Evolutionary conservation across 2,113 vertebrate genomes (phyloP).

Genomic region (Thamnaconus septentrionalis): DNA sequence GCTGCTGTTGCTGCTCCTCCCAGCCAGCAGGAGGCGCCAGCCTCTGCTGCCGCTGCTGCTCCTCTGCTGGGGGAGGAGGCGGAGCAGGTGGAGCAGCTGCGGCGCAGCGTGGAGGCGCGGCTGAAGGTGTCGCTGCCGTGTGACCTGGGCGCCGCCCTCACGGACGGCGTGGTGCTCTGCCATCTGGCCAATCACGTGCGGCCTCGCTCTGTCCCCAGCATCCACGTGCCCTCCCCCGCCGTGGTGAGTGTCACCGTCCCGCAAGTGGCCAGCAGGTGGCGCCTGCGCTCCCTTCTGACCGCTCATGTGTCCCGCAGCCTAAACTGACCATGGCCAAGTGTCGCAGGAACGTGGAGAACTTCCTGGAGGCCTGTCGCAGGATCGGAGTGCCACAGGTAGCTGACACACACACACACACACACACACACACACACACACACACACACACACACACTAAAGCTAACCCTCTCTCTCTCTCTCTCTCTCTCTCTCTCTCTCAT

Average conservation of each 20-base stretch:
- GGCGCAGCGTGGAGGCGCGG: slow-evolving; percentile 84
- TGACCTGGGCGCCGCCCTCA: slow-evolving; percentile 91
- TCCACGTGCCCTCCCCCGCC: slow-evolving; percentile 96
- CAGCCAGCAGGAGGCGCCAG: slow-evolving; percentile 32
- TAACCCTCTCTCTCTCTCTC: background rate
- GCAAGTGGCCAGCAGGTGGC: background rate
- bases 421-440: no score
- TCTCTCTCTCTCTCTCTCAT: slow-evolving; percentile 37
- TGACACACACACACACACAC: background rate
- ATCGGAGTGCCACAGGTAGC: slow-evolving; percentile 96
- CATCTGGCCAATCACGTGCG: slow-evolving; percentile 96
- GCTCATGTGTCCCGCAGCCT: slow-evolving; percentile 76
- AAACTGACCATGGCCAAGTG: slow-evolving; percentile 99
- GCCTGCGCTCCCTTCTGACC: background rate
- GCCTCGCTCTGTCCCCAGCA: slow-evolving; percentile 94
- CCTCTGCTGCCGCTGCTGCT: slow-evolving; percentile 12
- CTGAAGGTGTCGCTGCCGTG: slow-evolving; percentile 90
- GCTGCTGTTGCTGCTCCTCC: slow-evolving; percentile 31
- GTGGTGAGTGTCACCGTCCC: slow-evolving; percentile 78
- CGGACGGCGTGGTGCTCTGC: slow-evolving; percentile 94
- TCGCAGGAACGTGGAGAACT: slow-evolving; percentile 96
- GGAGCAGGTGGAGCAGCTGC: slow-evolving; percentile 89
- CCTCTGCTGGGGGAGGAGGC: slow-evolving; percentile 74
- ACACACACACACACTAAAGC: no score
- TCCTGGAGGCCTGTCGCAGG: slow-evolving; percentile 94